These are phyloP conservation scores for Liposcelis brunnea DNA, from an alignment of 2,888 invertebrate genomes.

Conservation along the genomic window DNA sequence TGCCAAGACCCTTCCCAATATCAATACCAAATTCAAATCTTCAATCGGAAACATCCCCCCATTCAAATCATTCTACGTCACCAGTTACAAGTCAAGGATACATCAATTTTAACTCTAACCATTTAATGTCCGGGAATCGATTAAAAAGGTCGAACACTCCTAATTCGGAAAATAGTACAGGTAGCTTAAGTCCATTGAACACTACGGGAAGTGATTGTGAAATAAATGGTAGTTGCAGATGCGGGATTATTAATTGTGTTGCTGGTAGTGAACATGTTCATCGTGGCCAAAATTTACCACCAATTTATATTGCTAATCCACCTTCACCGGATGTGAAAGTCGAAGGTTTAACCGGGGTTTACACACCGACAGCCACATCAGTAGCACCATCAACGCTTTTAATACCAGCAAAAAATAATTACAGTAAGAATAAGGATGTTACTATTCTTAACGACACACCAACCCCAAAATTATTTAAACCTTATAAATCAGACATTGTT, in stretches of 20 bases:
- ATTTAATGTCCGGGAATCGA: conserved; percentile 9
- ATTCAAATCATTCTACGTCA: too few species aligned
- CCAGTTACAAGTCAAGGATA: neutral
- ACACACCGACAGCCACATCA: conserved; percentile 9
- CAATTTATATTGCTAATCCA: conserved; percentile 22
- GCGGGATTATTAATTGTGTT: conserved; percentile 35
- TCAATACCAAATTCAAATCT: conserved; percentile 20
- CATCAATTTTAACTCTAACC: conserved; percentile 4
- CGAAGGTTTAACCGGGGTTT: conserved; percentile 8
- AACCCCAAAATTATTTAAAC: conserved; percentile 46
- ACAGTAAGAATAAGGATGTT: conserved; percentile 13
- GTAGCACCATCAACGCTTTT: conserved; percentile 18
- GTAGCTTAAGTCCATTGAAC: conserved; percentile 20
- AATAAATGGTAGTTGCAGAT: conserved; percentile 25
- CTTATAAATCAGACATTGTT: conserved; percentile 43
- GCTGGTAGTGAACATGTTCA: conserved; percentile 26
- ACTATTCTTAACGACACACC: conserved; percentile 24
- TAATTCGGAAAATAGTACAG: conserved; percentile 11
- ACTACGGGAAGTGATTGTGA: conserved; percentile 24
- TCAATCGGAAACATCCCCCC: too few species aligned
- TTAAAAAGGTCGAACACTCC: conserved; percentile 5
- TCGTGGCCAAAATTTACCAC: conserved; percentile 29
- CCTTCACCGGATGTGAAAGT: too few species aligned
- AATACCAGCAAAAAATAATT: conserved; percentile 15
- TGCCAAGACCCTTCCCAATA: conserved; percentile 28